Base-by-base conservation (phyloP, 2,113 vertebrate genomes). In the Burhinus oedicnemus region DNA sequence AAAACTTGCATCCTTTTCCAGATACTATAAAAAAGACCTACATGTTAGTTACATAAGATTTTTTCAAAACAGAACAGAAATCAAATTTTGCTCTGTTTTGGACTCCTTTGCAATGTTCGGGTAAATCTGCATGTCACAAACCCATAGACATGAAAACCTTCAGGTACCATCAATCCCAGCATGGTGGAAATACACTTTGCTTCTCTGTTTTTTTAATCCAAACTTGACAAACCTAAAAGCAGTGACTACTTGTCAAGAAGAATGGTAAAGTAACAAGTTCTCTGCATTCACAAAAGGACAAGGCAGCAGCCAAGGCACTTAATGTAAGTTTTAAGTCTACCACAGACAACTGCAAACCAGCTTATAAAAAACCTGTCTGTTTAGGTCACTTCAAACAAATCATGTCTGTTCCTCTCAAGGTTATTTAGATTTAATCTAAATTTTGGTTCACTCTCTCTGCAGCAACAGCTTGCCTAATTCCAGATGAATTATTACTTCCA, bases 351-450 rank as follows among this genome's bases (percentile, higher is more conserved):
- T 47, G 60, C 29, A 88, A 93, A 90, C 1, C 32, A 66, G 21
- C 18, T 91, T n/a, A 26, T 18, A 78, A 78, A 89, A 62, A 64
- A 68, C 34, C 34, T n/a, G 32, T 25, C 9, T 71, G 13, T 25
- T 93, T 40, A 90, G 19, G 13, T 90, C 38, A 65, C 21, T 38
- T 76, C 14, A 65, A 86, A 93, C 45, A 95, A 92, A 78, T 20
- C 7, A 61, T 7, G 38, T 58, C 34, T 76, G 44, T 65, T 93
- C 44, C 58, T 79, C 74, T 69, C 58, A 72, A 71, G 12, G 30
- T 49, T 72, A 71, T 29, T 58, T 55, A 42, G 16, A 68, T 75
- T 68, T 77, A 81, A 89, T 77, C 8, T 60, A 62, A 68, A 60
- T 60, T 36, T 86, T 44, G 17, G 44, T 85, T 79, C 65, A 44